Base-by-base conservation (phyloP, 92 coral and sea anemone species). In the Porites evermanni region DNA sequence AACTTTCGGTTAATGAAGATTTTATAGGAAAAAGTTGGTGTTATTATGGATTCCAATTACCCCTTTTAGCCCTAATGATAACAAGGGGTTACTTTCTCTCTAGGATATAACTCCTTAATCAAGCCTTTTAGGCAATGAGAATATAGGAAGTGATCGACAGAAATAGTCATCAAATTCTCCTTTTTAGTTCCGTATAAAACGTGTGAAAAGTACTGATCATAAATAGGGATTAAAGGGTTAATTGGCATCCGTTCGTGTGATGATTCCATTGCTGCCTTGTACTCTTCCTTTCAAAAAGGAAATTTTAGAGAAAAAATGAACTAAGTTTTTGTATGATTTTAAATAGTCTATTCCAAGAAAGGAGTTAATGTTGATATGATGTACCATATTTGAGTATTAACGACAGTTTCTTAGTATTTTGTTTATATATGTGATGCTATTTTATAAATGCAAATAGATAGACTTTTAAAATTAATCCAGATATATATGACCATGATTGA, bases 391-490 rank as follows among this genome's bases (percentile, higher is more conserved):
- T 87, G 90, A 82, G 93, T 88, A 91, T 84, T 79, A 61, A 83
- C 87, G 80, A 93, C 98, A 86, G 90, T 93, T 95, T 93, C 96
- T 86, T 83, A 95, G 91, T 91, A 95, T 95, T 93, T 92, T 94
- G 96, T 95, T 95, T 95, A 94, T 88, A 94, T 79, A 92, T 90
- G 93, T 93, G 89, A 79, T 90, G 83, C 95, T 93, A 95, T 95
- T 95, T 95, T 95, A 96, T 95, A 95, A 95, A 95, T 95, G 96
- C 92, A 94, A 88, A 87, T 94, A 92, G 89, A 88, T 94, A 94
- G 96, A 88, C 96, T 95, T 93, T 89, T 90, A 93, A 95, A 93
- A 91, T 91, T 81, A 95, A 91, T 79, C 82, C 88, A 88, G 93
- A 86, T 70, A 54, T 77, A 91, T 92, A 92, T 94, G 95, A 94